A percentile compares a stretch with the other conserved stretches of the same genome.
phyloP scores from a whole-genome alignment of 2,888 invertebrate species.

The Chromoteleia sp. region DNA sequence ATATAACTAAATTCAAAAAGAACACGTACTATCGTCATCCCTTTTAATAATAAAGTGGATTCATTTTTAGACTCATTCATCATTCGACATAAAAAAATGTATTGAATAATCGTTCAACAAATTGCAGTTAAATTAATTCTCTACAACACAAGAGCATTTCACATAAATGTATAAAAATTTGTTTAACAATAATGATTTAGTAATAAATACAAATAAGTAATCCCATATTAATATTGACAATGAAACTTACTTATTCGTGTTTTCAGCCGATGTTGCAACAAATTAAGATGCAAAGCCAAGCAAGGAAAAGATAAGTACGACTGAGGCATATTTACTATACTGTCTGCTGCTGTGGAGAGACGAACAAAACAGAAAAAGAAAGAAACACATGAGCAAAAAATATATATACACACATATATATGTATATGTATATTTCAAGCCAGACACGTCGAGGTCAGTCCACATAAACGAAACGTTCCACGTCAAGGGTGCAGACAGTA shows the following conservation, averaged over 20 bases:
- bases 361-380: conserved; percentile 51
- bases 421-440: conserved; percentile 31
- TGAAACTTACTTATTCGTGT: conserved; percentile 17
- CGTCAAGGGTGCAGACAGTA: conserved; percentile 13
- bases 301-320: conserved; percentile 58
- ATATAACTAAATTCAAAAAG: conserved; percentile 12
- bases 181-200: too few relatives aligned
- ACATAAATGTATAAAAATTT: too few relatives aligned
- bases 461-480: conserved; percentile 31
- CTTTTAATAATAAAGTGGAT: conserved; percentile 6
- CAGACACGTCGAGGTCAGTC: conserved; percentile 38
- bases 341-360: conserved; percentile 60
- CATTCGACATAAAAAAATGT: not conserved
- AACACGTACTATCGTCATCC: conserved; percentile 12
- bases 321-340: conserved; percentile 54
- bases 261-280: conserved; percentile 57
- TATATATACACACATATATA: conserved; percentile 21
- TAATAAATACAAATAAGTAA: too few relatives aligned
- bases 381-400: conserved; percentile 50
- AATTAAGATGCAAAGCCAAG: conserved; percentile 59
- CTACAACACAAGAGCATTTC: conserved; percentile 8
- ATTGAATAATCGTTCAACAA: not conserved
- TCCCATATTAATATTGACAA: conserved; percentile 7
- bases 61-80: conserved; percentile 5
- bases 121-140: not conserved